Conservation (phyloP, 2,797 vertebrate species). For the Sphaeramia orbicularis region DNA sequence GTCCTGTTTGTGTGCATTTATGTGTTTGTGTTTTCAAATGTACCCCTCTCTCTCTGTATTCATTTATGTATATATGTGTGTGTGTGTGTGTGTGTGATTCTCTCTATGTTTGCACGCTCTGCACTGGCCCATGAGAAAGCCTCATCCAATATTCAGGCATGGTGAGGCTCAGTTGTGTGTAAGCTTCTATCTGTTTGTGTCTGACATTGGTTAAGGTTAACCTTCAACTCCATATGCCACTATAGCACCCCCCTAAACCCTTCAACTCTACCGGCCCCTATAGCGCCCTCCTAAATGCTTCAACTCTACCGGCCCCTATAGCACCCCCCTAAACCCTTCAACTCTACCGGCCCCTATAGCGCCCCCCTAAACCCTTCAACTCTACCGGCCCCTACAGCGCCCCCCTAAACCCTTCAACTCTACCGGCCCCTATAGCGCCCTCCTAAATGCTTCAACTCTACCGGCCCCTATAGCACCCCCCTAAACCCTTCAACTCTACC, state of each 20-base stretch:
- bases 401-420: no score
- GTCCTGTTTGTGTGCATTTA: constrained; percentile 72
- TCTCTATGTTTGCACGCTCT: constrained; percentile 61
- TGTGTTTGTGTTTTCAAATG: constrained; percentile 76
- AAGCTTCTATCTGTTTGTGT: constrained; percentile 29
- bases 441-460: no score
- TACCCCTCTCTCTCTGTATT: constrained; percentile 51
- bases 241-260: background rate
- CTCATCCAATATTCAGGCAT: constrained; percentile 87
- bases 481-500: no score
- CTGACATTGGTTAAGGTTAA: constrained; percentile 57
- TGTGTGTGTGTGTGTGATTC: constrained; percentile 19
- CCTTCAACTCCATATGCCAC: constrained; percentile 35
- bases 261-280: no score
- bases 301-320: no score
- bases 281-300: no score
- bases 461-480: no score
- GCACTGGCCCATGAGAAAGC: constrained; percentile 76
- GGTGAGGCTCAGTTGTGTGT: constrained; percentile 69
- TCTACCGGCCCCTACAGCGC: no score
- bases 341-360: no score
- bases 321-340: no score
- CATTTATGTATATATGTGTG: constrained; percentile 34
- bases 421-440: no score
- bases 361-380: no score